Evolutionary conservation across 2,888 invertebrate species (phyloP), one percentile per base, ranked within the genome.

Genomic region (Ophion slaviceki): DNA sequence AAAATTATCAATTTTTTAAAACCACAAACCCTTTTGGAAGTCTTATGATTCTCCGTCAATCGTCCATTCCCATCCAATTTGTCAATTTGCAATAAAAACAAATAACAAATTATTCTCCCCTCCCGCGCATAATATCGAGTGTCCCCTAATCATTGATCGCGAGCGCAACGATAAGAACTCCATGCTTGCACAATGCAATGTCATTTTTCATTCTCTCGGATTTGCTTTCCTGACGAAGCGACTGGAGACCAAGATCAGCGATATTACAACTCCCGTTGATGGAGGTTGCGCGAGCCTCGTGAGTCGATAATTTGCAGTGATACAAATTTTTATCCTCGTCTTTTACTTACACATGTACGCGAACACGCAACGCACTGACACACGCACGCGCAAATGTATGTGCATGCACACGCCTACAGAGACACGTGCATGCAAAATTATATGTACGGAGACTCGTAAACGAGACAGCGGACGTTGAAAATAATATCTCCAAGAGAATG

Each of bases 211-310:
- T 36, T 76, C 57, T 8, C 62, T 67, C 10, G 10, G 32, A 32
- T 72, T 67, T 70, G 40, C 61, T 71, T 53, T 47, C 57, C 75
- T 47, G 84, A 77, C 80, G 72, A 62, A 74, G 81, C 84, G 66
- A 62, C 53, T 57, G 61, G 2, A 66, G 61, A 62, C 24, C 40
- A 14, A 59, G 77, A 72, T 77, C 84, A 77, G 80, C 72, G 84
- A 80, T 84, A 66, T 76, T 84, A 53, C 40, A 66, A 40, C 66
- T 71, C 40, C 61, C 74, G 74, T 66, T 53, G 80, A 77, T 77
- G 80, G 66, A 24, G 17, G 11, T 20, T 4, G 66, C 74, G 62
- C 47, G 62, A 61, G 53, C 20, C 24, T 24, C 36, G 17, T n/a
- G 57, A 59, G 57, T 28, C 62, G 28, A 36, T 11, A 72, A 67